Base-by-base conservation (phyloP, 2,888 invertebrate genomes). In the Apotomis betuletana region DNA sequence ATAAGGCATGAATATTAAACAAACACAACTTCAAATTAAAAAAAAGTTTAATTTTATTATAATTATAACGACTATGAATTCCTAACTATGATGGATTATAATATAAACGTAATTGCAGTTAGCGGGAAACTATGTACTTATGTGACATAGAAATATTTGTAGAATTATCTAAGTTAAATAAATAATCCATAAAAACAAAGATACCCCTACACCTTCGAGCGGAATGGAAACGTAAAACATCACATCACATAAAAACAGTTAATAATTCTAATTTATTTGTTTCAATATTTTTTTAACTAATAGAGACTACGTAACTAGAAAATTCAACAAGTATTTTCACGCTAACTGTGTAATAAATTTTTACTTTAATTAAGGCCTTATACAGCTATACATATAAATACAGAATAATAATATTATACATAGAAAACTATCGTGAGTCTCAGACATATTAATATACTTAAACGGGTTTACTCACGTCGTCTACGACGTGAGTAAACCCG, bases 291-390 rank as follows among this genome's bases (percentile, higher is more conserved):
- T 27, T 27, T 27, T 27, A 2, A 27, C 27, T 27, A 27, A 27
- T 27, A 27, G 1, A 27, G 27, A 27, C 27, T 2, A 27, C 27
- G 27, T 27, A 27, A 27, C 27, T 27, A 27, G 27, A 41, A 41
- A 3, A 57, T 57, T 44, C 44, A 65, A 55, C 27, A 27, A 27
- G 27, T 27, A 27, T 2, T 65, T 46, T 65, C 27, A 27, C 13
- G 55, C 10, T 36, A 27, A 46, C 65, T 57, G 12, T 46, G 9
- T 77, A 75, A 76, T 77, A 77, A 70, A 74, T 77, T 62, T 78
- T 69, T 80, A 81, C 72, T 75, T 78, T 79, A 80, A 75, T 74
- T 79, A 80, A 83, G 83, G 83, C 81, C 76, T 76, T 82, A 81
- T 75, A 80, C 74, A 75, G 74, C 77, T 76, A 76, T 73, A 75